These are phyloP conservation scores for Bubo scandiacus DNA, from an alignment of 2,113 vertebrate genomes.

Conservation along the genomic window DNA sequence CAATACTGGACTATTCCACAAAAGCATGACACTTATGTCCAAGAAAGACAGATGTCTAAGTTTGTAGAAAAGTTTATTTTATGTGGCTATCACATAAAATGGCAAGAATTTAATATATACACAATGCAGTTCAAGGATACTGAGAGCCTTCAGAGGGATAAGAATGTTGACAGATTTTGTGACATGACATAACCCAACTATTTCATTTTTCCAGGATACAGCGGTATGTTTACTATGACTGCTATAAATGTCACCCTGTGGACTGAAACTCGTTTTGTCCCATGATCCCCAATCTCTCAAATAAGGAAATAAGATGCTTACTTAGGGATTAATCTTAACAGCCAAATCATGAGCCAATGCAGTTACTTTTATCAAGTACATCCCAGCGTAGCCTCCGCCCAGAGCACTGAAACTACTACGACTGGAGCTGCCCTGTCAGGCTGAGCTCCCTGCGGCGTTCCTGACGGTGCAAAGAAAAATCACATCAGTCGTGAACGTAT, in stretches of 20 bases:
- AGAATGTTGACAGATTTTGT: not conserved
- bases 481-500: accelerated
- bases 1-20: not conserved
- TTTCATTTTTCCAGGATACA: slow-evolving; percentile 7
- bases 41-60: not conserved
- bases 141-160: not conserved
- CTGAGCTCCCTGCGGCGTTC: not conserved
- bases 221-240: not conserved
- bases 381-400: not conserved
- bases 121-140: not conserved
- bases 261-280: not conserved
- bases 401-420: not conserved
- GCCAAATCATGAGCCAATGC: not conserved
- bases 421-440: not conserved
- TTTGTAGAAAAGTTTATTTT: not conserved
- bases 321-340: not conserved
- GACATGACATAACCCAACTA: not conserved
- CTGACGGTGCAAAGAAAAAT: not conserved
- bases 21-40: not conserved
- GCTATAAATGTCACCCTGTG: not conserved
- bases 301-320: slow-evolving; percentile 24
- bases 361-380: not conserved
- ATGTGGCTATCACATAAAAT: not conserved
- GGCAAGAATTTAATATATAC: not conserved
- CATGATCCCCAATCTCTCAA: not conserved